phyloP scores from a whole-genome alignment of 2,797 vertebrate species.

The Gymnodraco acuticeps region DNA sequence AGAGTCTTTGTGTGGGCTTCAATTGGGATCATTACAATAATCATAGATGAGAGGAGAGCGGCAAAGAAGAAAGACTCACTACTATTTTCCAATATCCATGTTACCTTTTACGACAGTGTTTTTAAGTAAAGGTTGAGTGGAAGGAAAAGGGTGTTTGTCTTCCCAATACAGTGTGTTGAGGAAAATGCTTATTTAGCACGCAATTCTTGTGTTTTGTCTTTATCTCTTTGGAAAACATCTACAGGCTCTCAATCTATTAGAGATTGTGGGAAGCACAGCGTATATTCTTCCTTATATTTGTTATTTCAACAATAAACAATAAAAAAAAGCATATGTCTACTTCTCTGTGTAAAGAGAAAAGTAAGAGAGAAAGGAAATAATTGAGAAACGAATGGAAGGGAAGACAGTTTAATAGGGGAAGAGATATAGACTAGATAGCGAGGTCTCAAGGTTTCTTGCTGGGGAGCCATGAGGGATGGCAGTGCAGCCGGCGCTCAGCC shows the following conservation, averaged over 20 bases:
- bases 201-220: conserved; percentile 7
- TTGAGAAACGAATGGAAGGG: neutral
- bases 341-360: neutral
- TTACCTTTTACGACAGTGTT: conserved; percentile 9
- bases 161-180: conserved; percentile 11
- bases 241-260: neutral
- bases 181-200: conserved; percentile 3
- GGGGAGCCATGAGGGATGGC: conserved; percentile 50
- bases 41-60: conserved; percentile 37
- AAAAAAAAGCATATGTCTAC: neutral
- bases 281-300: neutral
- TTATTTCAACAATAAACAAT: neutral
- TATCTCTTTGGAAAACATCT: conserved; percentile 29
- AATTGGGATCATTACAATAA: conserved; percentile 56
- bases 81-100: conserved; percentile 15
- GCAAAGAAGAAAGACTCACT: conserved; percentile 8
- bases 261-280: conserved; percentile 5
- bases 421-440: conserved; percentile 32
- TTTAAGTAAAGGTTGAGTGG: conserved; percentile 10
- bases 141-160: conserved; percentile 11
- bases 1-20: conserved; percentile 41
- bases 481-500: conserved; percentile 45
- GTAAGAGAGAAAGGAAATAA: conserved; percentile 2
- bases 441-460: conserved; percentile 64
- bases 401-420: conserved; percentile 11